These are phyloP conservation scores for Habroteleia sp. DNA, from an alignment of 2,888 invertebrate genomes.

Conservation along the genomic window DNA sequence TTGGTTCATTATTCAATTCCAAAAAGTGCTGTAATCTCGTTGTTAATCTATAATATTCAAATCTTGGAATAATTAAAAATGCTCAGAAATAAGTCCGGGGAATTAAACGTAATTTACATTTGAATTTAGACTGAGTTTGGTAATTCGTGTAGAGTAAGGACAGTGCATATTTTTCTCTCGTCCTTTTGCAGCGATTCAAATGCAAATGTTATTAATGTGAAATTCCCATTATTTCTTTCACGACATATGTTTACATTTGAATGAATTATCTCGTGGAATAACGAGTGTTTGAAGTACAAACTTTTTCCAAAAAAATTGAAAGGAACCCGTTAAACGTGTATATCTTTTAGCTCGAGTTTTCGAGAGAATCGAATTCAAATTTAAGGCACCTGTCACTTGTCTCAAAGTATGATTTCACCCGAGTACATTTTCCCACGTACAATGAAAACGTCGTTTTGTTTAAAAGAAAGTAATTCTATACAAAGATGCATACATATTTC, in stretches of 20 bases:
- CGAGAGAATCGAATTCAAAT: slow-evolving; percentile 3
- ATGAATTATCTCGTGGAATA: background rate
- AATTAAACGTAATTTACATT: slow-evolving; percentile 2
- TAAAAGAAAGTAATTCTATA: slow-evolving; percentile 4
- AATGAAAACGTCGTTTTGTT: slow-evolving; percentile 1
- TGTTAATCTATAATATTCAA: too few species aligned
- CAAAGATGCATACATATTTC: background rate
- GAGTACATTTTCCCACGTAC: background rate
- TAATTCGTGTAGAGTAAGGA: background rate
- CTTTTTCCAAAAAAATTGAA: background rate
- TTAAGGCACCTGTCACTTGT: slow-evolving; percentile 2
- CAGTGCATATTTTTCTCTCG: background rate
- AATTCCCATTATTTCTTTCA: background rate
- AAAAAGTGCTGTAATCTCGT: too few species aligned
- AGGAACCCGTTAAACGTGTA: background rate
- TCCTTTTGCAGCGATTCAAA: background rate
- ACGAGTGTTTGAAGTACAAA: background rate
- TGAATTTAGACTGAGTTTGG: background rate
- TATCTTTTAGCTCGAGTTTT: background rate
- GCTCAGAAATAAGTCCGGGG: too few species aligned
- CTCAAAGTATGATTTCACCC: background rate
- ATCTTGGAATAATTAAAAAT: too few species aligned
- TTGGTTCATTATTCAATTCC: too few species aligned
- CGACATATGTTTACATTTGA: background rate
- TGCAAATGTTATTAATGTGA: slow-evolving; percentile 7